phyloP scores from a whole-genome alignment of 2,797 vertebrate genomes.

The Loriculus beryllinus region DNA sequence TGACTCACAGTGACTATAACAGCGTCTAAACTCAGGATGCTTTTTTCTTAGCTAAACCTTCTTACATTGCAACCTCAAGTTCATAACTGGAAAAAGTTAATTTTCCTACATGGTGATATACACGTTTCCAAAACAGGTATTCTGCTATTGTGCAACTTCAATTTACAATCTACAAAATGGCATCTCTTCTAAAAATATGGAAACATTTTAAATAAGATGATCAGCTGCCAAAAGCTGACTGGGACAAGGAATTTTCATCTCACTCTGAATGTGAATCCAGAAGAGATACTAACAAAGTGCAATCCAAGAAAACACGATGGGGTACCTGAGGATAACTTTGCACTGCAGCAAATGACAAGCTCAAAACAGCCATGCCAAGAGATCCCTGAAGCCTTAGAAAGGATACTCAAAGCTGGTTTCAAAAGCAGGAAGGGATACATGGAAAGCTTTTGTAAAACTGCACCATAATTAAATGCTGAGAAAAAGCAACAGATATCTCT shows the following conservation, averaged over 20 bases:
- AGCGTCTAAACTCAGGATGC: not conserved
- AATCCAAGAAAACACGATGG: not conserved
- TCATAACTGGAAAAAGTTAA: not conserved
- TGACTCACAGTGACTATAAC: not conserved
- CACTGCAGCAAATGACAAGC: not conserved
- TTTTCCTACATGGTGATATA: not conserved
- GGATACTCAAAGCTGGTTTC: not conserved
- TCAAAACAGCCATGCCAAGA: not conserved
- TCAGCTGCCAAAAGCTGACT: not conserved
- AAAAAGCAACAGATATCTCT: not conserved
- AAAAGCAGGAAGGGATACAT: not conserved
- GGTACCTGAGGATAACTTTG: not conserved
- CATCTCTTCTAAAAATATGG: not conserved
- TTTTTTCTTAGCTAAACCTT: not conserved
- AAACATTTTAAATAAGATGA: not conserved
- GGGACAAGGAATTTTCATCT: not conserved
- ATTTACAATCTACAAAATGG: not conserved
- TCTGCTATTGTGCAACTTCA: not conserved
- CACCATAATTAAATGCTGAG: not conserved
- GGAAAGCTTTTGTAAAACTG: not conserved
- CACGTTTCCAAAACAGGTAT: not conserved
- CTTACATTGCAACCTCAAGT: not conserved
- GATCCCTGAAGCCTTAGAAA: not conserved
- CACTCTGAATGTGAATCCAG: not conserved
- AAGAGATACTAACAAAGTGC: not conserved